Conservation (phyloP, 2,797 vertebrate species). For the Sebastes ruberrimus region DNA sequence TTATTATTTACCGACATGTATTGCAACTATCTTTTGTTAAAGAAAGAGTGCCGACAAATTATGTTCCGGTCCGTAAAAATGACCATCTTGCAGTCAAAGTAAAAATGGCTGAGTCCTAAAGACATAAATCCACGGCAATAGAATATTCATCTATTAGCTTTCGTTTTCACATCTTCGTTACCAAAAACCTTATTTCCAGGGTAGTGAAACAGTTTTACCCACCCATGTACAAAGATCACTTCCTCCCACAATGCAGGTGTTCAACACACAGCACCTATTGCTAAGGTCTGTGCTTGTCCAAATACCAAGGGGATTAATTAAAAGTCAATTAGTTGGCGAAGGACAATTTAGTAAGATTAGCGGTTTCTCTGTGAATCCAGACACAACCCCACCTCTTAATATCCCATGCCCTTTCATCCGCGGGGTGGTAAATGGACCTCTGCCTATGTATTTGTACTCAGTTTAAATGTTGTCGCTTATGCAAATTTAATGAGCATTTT, state of each 20-base stretch:
- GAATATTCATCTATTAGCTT: not conserved
- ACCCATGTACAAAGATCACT: slow-evolving; percentile 5
- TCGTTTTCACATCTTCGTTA: not conserved
- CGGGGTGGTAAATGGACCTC: slow-evolving; percentile 72
- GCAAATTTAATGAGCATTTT: slow-evolving; percentile 85
- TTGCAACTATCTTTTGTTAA: not conserved
- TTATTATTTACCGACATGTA: not conserved
- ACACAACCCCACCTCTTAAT: slow-evolving; percentile 54
- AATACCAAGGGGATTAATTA: slow-evolving; percentile 96
- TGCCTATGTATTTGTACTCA: slow-evolving; percentile 61
- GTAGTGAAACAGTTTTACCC: not conserved
- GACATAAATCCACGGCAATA: not conserved
- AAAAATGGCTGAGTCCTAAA: not conserved
- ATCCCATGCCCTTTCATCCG: slow-evolving; percentile 75
- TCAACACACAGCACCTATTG: slow-evolving; percentile 85
- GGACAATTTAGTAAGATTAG: slow-evolving; percentile 84
- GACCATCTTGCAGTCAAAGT: not conserved
- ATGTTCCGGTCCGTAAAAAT: not conserved
- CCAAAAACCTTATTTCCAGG: not conserved
- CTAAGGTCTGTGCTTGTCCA: slow-evolving; percentile 87
- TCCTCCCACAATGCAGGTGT: slow-evolving; percentile 79
- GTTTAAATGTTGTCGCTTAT: slow-evolving; percentile 81
- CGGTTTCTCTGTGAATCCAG: slow-evolving; percentile 68
- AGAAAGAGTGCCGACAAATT: not conserved
- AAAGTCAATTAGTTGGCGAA: slow-evolving; percentile 90